Conservation (phyloP, 2,888 invertebrate genomes). For the Carabus problematicus region DNA sequence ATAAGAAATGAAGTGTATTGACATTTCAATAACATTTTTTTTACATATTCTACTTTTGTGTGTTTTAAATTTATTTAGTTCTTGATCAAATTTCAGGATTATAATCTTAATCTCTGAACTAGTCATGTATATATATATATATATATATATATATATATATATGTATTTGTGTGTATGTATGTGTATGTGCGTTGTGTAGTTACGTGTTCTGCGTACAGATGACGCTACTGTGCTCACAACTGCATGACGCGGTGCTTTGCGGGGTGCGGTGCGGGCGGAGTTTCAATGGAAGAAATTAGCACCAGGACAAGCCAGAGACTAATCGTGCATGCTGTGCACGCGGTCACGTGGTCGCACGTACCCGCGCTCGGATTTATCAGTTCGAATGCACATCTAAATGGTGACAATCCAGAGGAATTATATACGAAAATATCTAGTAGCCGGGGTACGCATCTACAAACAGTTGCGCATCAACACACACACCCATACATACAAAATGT, state of each 20-base stretch:
- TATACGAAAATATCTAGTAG: constrained; percentile 1
- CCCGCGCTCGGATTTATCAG: constrained; percentile 19
- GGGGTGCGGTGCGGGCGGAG: neutral
- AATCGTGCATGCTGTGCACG: constrained; percentile 21
- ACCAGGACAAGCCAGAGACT: neutral
- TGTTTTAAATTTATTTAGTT: too few species aligned
- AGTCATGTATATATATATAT: too few species aligned
- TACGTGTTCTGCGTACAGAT: neutral
- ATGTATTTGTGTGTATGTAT: too few species aligned
- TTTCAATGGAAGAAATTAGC: constrained; percentile 22
- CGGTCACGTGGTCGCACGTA: neutral
- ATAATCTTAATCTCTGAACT: too few species aligned
- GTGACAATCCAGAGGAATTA: constrained; percentile 20
- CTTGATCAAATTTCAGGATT: too few species aligned
- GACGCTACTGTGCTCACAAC: constrained; percentile 1
- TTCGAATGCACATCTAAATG: constrained; percentile 22
- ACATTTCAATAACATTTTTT: too few species aligned
- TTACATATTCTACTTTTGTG: too few species aligned
- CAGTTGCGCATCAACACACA: neutral
- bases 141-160: too few species aligned
- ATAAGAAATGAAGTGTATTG: too few species aligned
- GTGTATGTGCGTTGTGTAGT: too few species aligned
- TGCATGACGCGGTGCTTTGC: neutral
- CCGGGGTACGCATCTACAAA: neutral
- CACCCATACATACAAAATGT: too few species aligned